These are phyloP conservation scores for Amiota mariae DNA, from an alignment of 2,888 invertebrate genomes.

Conservation along the genomic window DNA sequence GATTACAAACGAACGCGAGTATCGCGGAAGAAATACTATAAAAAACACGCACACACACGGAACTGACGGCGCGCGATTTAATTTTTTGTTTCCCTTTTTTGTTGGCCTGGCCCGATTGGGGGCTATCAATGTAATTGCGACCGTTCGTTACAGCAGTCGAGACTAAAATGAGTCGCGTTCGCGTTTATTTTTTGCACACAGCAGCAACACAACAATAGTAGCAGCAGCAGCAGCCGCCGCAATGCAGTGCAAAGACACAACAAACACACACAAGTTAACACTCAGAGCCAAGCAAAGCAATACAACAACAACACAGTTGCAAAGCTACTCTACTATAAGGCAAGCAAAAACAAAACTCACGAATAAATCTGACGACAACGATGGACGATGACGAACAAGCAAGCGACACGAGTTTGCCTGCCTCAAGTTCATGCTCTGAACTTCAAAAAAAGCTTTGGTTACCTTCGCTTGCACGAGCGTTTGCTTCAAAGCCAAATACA, in stretches of 20 bases:
- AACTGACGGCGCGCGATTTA: neutral
- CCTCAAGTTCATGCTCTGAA: conserved; percentile 64
- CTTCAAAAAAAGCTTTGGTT: conserved; percentile 58
- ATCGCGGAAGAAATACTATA: neutral
- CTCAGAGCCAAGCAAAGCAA: neutral
- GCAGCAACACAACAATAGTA: conserved; percentile 10
- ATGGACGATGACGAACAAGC: neutral
- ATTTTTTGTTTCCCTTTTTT: conserved; percentile 2
- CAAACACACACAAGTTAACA: conserved; percentile 11
- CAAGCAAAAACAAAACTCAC: neutral
- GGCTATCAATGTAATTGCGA: conserved; percentile 43
- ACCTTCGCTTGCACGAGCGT: conserved; percentile 51
- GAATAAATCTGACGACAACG: neutral
- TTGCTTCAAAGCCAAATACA: neutral
- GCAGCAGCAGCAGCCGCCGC: neutral
- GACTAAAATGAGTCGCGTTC: conserved; percentile 63
- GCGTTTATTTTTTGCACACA: conserved; percentile 62
- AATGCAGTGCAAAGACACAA: conserved; percentile 51
- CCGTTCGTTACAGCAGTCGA: conserved; percentile 67
- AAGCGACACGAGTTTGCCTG: conserved; percentile 45
- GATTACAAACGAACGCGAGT: conserved; percentile 1
- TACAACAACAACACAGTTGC: neutral
- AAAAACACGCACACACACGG: conserved; percentile 4
- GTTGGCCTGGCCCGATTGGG: too few relatives aligned
- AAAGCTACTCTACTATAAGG: neutral